Evolutionary conservation across 2,888 invertebrate genomes (phyloP).

Genomic region (Caenorhabditis imperialis): DNA sequence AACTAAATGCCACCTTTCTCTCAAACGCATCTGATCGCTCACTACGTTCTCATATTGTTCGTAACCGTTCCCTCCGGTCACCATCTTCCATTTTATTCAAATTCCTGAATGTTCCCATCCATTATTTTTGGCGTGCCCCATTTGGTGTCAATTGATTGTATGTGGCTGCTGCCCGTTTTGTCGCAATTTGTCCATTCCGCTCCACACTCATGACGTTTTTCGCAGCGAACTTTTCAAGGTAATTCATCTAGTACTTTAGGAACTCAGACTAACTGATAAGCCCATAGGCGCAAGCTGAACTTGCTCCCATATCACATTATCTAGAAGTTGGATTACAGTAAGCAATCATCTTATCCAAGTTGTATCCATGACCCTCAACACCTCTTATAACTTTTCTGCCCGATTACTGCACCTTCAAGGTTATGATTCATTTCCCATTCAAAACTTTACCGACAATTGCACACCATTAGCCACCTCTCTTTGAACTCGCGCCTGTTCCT

Average conservation of each 20-base stretch:
- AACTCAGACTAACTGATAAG: too few relatives aligned
- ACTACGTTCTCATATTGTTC: neutral
- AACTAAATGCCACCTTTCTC: too few relatives aligned
- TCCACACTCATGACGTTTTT: too few relatives aligned
- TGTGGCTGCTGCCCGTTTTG: constrained; percentile 32
- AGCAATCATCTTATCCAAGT: too few relatives aligned
- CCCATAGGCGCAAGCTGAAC: too few relatives aligned
- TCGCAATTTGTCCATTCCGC: constrained; percentile 36
- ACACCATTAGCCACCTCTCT: constrained; percentile 40
- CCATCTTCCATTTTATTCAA: too few relatives aligned
- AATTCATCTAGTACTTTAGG: too few relatives aligned
- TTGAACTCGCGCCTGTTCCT: constrained; percentile 27
- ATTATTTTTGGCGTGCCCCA: constrained; percentile 46
- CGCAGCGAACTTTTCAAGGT: constrained; percentile 30
- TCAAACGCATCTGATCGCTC: neutral
- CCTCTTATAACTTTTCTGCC: too few relatives aligned
- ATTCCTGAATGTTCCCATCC: constrained; percentile 38
- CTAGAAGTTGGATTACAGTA: too few relatives aligned
- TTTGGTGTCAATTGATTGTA: constrained; percentile 51
- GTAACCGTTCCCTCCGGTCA: neutral
- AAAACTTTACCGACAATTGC: constrained; percentile 35
- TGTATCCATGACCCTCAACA: too few relatives aligned
- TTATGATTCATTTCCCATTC: constrained; percentile 25
- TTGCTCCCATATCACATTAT: too few relatives aligned
- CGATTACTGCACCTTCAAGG: too few relatives aligned